phyloP scores from a whole-genome alignment of 2,797 vertebrate species.

The Hozukius guyotensis region DNA sequence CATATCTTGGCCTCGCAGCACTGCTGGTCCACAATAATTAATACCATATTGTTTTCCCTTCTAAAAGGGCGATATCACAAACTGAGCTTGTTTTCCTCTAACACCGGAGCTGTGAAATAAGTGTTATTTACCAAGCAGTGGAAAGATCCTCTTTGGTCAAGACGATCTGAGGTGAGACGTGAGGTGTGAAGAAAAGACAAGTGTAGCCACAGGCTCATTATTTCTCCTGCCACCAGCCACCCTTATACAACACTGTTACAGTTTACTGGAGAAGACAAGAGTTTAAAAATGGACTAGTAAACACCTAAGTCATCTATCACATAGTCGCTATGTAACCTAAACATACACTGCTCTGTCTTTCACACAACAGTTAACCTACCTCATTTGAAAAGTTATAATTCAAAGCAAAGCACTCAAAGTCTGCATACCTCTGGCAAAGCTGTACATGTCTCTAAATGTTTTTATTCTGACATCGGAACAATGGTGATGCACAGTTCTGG shows the following conservation, averaged over 20 bases:
- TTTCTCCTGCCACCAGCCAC: slow-evolving; percentile 21
- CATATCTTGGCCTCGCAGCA: slow-evolving; percentile 4
- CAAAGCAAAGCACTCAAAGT: neutral
- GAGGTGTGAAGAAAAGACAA: slow-evolving; percentile 23
- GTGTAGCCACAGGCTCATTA: slow-evolving; percentile 16
- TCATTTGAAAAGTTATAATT: neutral
- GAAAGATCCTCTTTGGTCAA: slow-evolving; percentile 17
- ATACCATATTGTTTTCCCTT: slow-evolving; percentile 40
- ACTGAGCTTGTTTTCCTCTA: slow-evolving; percentile 26
- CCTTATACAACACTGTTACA: slow-evolving; percentile 16
- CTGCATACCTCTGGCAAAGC: neutral
- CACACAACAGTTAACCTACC: neutral
- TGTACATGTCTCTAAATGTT: neutral
- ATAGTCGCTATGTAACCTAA: neutral
- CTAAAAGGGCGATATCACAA: slow-evolving; percentile 29
- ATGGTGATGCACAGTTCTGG: neutral
- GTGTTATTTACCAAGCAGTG: slow-evolving; percentile 18
- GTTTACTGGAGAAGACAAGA: neutral
- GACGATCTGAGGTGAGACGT: slow-evolving; percentile 29
- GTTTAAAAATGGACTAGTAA: slow-evolving; percentile 14
- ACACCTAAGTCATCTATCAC: neutral
- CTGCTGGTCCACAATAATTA: slow-evolving; percentile 45
- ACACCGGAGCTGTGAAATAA: slow-evolving; percentile 30
- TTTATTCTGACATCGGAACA: neutral
- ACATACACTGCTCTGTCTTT: neutral